Conservation (phyloP, 2,888 invertebrate species). For the Tortrix viridana region DNA sequence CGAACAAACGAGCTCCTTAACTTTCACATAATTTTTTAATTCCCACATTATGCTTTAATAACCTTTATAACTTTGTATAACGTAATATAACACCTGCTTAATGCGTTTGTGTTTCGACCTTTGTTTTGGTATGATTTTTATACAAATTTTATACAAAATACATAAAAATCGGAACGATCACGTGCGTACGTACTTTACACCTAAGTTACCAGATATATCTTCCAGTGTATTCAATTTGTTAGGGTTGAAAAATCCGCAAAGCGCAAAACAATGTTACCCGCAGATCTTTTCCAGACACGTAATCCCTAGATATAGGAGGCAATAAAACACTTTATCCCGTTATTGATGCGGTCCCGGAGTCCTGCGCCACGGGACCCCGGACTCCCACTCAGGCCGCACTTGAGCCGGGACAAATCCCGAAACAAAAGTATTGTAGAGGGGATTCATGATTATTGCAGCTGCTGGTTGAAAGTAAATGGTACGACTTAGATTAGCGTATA, state of each 20-base stretch:
- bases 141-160: no score
- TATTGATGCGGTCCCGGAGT: constrained; percentile 25
- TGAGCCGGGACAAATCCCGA: no score
- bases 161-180: no score
- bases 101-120: no score
- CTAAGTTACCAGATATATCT: no score
- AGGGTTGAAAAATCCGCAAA: not conserved
- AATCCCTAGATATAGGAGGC: constrained; percentile 29
- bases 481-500: no score
- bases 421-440: not conserved
- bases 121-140: no score
- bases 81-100: no score
- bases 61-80: not conserved
- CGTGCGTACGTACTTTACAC: no score
- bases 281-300: constrained; percentile 21
- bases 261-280: constrained; percentile 5
- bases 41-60: constrained; percentile 5
- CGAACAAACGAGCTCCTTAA: constrained; percentile 7
- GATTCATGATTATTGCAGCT: not conserved
- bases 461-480: no score
- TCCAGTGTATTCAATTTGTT: no score
- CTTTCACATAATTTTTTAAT: constrained; percentile 12
- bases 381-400: no score
- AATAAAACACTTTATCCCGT: constrained; percentile 34
- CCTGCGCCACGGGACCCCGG: not conserved